Percentiles rank a stretch among this genome's conserved stretches.
Evolutionary conservation across 2,113 vertebrate species (phyloP).

Genomic region (Ptychochromis oligacanthus): DNA sequence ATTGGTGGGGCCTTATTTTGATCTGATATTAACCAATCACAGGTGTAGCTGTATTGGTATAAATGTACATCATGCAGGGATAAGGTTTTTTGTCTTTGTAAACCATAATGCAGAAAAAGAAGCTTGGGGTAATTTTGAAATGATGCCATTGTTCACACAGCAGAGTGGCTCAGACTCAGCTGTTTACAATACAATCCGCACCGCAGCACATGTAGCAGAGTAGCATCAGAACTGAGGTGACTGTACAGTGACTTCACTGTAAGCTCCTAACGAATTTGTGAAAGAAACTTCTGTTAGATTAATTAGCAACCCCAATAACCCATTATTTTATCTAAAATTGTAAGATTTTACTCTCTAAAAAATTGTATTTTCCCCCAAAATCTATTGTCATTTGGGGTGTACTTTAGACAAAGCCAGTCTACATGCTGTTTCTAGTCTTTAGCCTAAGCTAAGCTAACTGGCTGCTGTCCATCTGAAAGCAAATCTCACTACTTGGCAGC

Average conservation of each 20-base stretch:
- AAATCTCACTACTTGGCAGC: not conserved
- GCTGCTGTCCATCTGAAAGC: not conserved
- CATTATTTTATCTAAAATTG: not conserved
- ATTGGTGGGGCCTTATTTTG: no score
- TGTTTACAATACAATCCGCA: fast-evolving
- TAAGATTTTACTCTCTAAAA: not conserved
- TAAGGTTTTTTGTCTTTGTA: no score
- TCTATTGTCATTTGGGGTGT: fast-evolving
- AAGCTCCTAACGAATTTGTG: not conserved
- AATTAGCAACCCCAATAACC: fast-evolving
- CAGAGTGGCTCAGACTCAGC: not conserved
- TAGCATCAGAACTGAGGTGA: not conserved
- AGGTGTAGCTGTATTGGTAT: no score
- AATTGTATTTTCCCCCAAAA: no score
- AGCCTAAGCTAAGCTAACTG: not conserved
- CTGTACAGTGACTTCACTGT: not conserved
- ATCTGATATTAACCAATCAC: no score
- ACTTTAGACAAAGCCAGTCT: fast-evolving
- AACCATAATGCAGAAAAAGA: no score
- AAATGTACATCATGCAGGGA: no score
- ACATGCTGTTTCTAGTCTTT: not conserved
- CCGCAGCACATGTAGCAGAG: not conserved
- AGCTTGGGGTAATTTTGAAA: no score
- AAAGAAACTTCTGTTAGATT: not conserved
- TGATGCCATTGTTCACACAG: not conserved